Conservation (phyloP, 1,140 invertebrate species). For the Xylocopa sonorina region DNA sequence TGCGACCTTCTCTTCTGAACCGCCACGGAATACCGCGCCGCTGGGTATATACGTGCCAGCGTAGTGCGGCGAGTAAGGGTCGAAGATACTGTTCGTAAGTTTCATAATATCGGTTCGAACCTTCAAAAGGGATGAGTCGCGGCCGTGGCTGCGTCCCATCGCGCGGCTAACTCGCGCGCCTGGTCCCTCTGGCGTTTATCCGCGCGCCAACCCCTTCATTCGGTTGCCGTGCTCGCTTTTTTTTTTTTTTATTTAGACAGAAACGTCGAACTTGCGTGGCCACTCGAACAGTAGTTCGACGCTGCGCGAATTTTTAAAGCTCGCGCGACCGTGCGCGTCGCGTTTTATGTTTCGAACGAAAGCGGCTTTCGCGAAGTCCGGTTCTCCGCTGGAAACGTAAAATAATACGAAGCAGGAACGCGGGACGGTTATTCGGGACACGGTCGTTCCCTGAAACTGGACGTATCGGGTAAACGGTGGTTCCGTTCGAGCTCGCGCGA, state of each 20-base stretch:
- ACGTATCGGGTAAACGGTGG: too few species aligned
- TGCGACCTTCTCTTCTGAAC: conserved; percentile 44
- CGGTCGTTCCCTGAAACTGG: too few species aligned
- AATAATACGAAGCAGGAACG: too few species aligned
- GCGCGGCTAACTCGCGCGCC: neutral
- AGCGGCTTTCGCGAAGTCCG: neutral
- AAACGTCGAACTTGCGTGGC: too few species aligned
- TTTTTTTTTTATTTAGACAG: neutral
- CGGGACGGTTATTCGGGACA: too few species aligned
- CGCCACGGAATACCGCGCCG: conserved; percentile 32
- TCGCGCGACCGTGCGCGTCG: neutral
- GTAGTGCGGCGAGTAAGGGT: conserved; percentile 14
- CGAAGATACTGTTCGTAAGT: conserved; percentile 53
- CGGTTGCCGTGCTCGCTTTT: neutral
- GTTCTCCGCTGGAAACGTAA: neutral
- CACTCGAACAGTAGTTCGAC: neutral
- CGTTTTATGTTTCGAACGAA: neutral
- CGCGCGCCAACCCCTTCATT: too few species aligned
- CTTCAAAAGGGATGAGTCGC: neutral
- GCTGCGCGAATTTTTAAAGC: neutral
- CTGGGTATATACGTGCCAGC: conserved; percentile 17
- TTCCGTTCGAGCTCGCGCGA: too few species aligned
- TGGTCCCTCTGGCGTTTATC: too few species aligned
- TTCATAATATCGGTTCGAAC: conserved; percentile 53
- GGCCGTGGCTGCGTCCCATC: neutral